Base-by-base conservation (phyloP, 2,113 vertebrate species). In the Forbesichthys papilliferus region DNA sequence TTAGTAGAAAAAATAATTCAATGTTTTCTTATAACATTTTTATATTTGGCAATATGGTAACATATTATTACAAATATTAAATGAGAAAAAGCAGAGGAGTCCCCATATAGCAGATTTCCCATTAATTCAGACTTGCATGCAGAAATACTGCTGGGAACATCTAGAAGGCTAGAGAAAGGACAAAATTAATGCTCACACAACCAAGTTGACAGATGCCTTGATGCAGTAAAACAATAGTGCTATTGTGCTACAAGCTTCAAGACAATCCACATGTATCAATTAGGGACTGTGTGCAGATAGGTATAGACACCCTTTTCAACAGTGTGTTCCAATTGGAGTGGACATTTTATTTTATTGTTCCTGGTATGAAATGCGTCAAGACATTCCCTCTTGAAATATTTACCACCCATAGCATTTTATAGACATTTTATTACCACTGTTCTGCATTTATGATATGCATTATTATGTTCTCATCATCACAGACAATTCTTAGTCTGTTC, bases 201-300 rank as follows among this genome's bases (percentile, higher is more conserved):
- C 55, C 64, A 79, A 36, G 68, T 48, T 69, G 78, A 83, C 79
- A 74, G 73, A 73, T 74, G 73, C 84, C 79, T 85, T 85, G 79
- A 84, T 84, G 68, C 64, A 75, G 73, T 74, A 77, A 53, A 78
- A 91, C 90, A 92, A 91, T 85, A 46, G 79, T 56, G 63, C 73
- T 47, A 86, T 90, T 93, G 91, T 93, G 77, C 68, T 73, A 46
- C 6, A 56, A 48, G 74, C 78, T 78, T 84, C 76, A 83, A 58
- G 75, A 86, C 73, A 54, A 78, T 81, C 81, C 67, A 56, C 73
- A 76, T 73, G 56, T 83, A 77, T 82, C 77, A 82, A 78, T 88
- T 79, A 71, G 78, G 74, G 71, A 68, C 77, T 79, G 68, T 85
- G 68, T 77, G 79, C 75, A 69, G 74, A 78, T 79, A 81, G 66